Conservation (phyloP, 2,113 vertebrate species). For the Elachura formosa region DNA sequence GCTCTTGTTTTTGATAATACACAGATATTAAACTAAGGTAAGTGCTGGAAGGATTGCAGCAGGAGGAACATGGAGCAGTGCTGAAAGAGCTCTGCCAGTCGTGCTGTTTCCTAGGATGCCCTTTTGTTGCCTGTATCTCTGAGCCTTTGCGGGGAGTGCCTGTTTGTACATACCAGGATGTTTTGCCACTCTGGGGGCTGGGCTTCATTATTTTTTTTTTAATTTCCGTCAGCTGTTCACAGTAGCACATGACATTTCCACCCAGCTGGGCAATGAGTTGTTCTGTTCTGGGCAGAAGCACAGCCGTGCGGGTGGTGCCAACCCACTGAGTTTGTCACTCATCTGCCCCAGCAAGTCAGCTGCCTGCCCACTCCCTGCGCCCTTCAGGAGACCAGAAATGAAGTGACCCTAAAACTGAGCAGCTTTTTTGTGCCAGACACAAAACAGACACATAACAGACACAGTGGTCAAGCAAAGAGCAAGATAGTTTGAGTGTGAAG, state of each 20-base stretch:
- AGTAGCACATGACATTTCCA: not conserved
- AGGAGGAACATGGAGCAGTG: not conserved
- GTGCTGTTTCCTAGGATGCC: not conserved
- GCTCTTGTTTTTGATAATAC: not conserved
- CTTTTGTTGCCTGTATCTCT: not conserved
- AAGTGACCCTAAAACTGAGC: not conserved
- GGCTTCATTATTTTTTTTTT: not conserved
- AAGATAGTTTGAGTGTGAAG: not conserved
- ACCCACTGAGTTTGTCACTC: not conserved
- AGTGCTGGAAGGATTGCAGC: not conserved
- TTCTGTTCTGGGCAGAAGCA: not conserved
- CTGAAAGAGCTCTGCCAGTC: not conserved
- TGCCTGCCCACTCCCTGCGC: not conserved
- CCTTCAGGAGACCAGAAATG: not conserved
- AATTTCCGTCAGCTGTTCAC: not conserved
- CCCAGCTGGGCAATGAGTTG: not conserved
- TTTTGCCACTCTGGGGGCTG: not conserved
- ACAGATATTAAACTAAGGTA: not conserved
- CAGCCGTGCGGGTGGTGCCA: not conserved
- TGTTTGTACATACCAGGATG: not conserved
- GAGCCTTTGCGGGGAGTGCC: not conserved
- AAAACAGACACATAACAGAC: no score
- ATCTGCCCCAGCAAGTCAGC: not conserved
- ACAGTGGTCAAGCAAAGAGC: rapidly evolving
- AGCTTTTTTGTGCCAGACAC: not conserved